Base-by-base conservation (phyloP, 53 echinoderm and acorn worm genomes). In the Henricia sp. region DNA sequence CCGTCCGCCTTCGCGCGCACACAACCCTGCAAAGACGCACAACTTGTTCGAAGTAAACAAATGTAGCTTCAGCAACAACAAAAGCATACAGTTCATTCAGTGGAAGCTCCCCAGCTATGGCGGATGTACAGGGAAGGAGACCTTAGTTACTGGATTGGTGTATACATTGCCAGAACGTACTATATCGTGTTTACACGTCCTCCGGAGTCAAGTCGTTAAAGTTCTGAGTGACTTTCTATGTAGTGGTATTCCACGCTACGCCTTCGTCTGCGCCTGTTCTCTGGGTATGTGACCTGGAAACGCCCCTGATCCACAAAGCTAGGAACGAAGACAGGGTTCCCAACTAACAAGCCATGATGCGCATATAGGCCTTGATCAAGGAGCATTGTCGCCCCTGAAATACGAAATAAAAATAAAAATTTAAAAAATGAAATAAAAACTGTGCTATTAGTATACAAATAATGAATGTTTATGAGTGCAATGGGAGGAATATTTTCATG, bases 211-310 rank as follows among this genome's bases (percentile, higher is more conserved):
- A n/a, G n/a, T n/a, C n/a, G n/a, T n/a, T 75, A 86, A 3, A 86
- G 55, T 14, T 86, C 86, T 33, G 68, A n/a, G 30, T 86, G 86
- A 23, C 28, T 80, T 44, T 57, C 50, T 37, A 25, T 39, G 27
- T 64, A 64, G 60, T 50, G 85, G 19, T 43, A 8, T 3, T 71
- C 60, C 25, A 51, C 29, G 16, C 65, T 85, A 1, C 68, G 83
- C 13, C 44, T 44, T 33, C 85, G 84, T 67, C 92, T 87, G 16
- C 90, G 67, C 43, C 92, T 52, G 37, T 93, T 89, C 32, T 96
- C 88, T 1, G 96, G 96, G n/a, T 96, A 94, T 19, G 91, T 91
- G 35, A 96, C 88, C 38, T 94, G 89, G 87, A 93, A 96, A 43
- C 96, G 54, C 16, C 90, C 94, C 38, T 94, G 91, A 26, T 96